Conservation (phyloP, 2,113 vertebrate genomes). For the Lepus timidus region DNA sequence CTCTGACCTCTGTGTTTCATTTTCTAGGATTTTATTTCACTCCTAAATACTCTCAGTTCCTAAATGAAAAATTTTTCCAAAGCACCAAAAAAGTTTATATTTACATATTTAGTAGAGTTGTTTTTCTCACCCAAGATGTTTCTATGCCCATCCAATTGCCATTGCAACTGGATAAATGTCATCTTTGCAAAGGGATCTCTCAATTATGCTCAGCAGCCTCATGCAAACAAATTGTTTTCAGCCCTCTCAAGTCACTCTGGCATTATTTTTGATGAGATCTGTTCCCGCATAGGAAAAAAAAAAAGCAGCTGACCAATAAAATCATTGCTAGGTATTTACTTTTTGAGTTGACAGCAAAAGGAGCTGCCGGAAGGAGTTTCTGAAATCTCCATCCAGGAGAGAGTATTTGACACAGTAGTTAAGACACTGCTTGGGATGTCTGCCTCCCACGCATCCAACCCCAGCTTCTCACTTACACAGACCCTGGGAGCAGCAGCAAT, state of each 20-base stretch:
- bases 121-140: conserved; percentile 51
- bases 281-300: neutral
- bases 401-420: too few species aligned
- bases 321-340: neutral
- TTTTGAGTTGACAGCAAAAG: conserved; percentile 25
- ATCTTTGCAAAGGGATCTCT: conserved; percentile 12
- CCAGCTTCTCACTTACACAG: too few species aligned
- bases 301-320: neutral
- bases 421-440: too few species aligned
- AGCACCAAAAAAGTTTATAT: conserved; percentile 2
- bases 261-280: neutral
- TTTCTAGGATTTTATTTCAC: conserved; percentile 81
- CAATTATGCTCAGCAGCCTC: neutral
- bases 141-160: conserved; percentile 60
- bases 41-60: conserved; percentile 27
- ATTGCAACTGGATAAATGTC: conserved; percentile 66
- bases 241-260: neutral
- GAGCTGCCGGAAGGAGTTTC: neutral
- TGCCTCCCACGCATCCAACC: too few species aligned
- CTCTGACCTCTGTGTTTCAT: conserved; percentile 84
- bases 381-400: neutral
- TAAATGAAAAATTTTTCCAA: conserved; percentile 79
- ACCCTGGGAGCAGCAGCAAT: too few species aligned
- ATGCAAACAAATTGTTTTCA: conserved; percentile 25
- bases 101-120: conserved; percentile 66